Evolutionary conservation across 2,797 vertebrate species (phyloP), one percentile per base, ranked within the genome.

Genomic region (Rhodeus uyekii): DNA sequence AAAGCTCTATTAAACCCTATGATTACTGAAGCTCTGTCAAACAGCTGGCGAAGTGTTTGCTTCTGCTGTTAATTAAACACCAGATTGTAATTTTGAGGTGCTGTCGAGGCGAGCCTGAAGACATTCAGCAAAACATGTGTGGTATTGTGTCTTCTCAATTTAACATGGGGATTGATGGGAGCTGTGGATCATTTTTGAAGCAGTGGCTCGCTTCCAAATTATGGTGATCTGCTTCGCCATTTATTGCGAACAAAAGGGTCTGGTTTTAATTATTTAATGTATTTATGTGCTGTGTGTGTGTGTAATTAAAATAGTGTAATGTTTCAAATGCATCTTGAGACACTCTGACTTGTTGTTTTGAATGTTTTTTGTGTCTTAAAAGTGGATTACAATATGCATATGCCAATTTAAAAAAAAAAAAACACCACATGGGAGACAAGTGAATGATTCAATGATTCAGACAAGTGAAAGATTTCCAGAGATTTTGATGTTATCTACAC

Each of bases 31-130:
- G 78, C 29, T 32, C n/a, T 58, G 77, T 55, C 2, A 16, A 58
- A 65, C 67, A 80, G 78, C 78, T 80, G 78, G 67, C 53, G 2
- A 9, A 72, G 38, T 61, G 39, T 72, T 80, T 10, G 53, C 48
- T 61, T 34, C 27, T 80, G 67, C 67, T 80, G 39, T 38, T 61
- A 72, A 80, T 80, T 72, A 48, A 80, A 72, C 78, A 48, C 9
- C 78, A 80, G 39, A 63, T 48, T 80, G 55, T 48, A 36, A 80
- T 48, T 36, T n/a, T 24, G 53, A 72, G 53, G 67, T 67, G 63
- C 63, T 53, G 63, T 78, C 32, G 22, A 53, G 46, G 16, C 22
- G 5, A 61, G 53, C 39, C 67, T 48, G 16, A 36, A 80, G 55
- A 72, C 48, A 48, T 63, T 48, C 53, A 34, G 68, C 6, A 6